Conservation (phyloP, 1,140 invertebrate species). For the Drosophila sproati region DNA sequence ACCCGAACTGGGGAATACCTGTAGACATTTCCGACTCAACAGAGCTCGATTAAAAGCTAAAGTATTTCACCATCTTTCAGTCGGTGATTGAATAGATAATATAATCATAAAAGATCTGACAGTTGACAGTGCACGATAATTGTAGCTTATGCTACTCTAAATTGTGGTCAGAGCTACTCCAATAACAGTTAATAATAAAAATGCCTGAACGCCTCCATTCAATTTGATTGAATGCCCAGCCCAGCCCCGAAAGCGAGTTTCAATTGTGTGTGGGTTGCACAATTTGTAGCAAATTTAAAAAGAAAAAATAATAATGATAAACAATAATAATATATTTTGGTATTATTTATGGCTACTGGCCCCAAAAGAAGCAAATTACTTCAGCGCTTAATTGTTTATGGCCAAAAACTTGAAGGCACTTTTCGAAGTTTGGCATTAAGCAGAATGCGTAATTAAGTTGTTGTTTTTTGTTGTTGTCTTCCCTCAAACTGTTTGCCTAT, state of each 20-base stretch:
- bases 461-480: constrained; percentile 33
- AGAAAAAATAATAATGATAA: constrained; percentile 4
- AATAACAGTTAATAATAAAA: constrained; percentile 38
- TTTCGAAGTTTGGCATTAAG: constrained; percentile 55
- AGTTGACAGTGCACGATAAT: too few relatives aligned
- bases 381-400: constrained; percentile 62
- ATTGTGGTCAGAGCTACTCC: constrained; percentile 41
- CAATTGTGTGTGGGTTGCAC: constrained; percentile 69
- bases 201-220: constrained; percentile 21
- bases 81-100: too few relatives aligned
- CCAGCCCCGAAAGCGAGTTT: constrained; percentile 34
- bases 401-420: constrained; percentile 68
- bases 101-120: too few relatives aligned
- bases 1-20: too few relatives aligned
- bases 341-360: constrained; percentile 69
- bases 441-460: constrained; percentile 73
- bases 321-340: constrained; percentile 41
- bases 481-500: constrained; percentile 51
- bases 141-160: constrained; percentile 28
- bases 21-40: too few relatives aligned
- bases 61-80: too few relatives aligned
- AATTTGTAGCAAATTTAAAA: constrained; percentile 42
- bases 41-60: too few relatives aligned
- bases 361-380: constrained; percentile 67
- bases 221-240: constrained; percentile 27